Evolutionary conservation across 2,113 vertebrate genomes (phyloP).

Genomic region (Rhinogobius similis): DNA sequence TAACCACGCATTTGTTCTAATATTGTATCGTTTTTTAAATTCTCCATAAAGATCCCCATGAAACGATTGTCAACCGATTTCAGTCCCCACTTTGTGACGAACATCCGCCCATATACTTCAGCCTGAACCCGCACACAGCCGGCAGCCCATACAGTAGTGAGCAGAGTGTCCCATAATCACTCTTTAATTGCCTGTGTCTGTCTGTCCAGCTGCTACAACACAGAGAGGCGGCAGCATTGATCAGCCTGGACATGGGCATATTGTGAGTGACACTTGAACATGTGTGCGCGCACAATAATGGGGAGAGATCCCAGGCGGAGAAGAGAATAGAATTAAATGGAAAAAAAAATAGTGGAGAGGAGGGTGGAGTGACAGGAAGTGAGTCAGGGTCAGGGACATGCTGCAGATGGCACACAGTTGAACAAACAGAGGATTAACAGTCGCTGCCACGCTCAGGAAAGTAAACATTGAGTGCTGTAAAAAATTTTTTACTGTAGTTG

Average conservation of each 20-base stretch:
- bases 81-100: neutral
- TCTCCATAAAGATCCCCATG: too few species aligned
- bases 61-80: too few species aligned
- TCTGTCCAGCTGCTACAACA: conserved; percentile 74
- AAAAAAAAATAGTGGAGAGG: neutral
- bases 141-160: conserved; percentile 50
- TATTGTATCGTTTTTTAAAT: too few species aligned
- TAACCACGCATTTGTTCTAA: too few species aligned
- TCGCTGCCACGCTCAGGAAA: neutral
- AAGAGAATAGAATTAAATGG: conserved; percentile 18
- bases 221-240: conserved; percentile 56
- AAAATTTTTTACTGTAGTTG: neutral
- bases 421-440: neutral
- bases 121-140: conserved; percentile 31
- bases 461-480: neutral
- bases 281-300: conserved; percentile 6
- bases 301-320: neutral
- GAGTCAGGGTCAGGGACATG: conserved; percentile 14
- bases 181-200: conserved; percentile 73
- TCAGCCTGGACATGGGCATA: conserved; percentile 47
- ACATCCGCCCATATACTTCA: neutral
- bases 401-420: conserved; percentile 21
- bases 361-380: conserved; percentile 7
- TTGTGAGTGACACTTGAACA: conserved; percentile 41
- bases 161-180: conserved; percentile 72